Evolutionary conservation across 2,888 invertebrate species (phyloP), one percentile per base, ranked within the genome.

Genomic region (Thymelicus lineola): DNA sequence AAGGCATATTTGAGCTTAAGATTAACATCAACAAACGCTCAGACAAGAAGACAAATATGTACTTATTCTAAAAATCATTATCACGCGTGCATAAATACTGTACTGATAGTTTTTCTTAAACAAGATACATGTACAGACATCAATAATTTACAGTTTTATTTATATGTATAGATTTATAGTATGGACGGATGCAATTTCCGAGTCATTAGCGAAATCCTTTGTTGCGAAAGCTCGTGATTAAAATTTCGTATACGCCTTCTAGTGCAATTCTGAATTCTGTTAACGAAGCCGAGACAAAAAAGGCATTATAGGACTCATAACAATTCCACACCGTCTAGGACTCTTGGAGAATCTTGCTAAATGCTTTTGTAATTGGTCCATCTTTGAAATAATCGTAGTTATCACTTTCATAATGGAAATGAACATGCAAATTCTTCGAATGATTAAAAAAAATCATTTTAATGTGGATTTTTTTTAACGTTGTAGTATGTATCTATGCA

Each of bases 141-240:
- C 28, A 2, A 28, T 3, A 28, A 28, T 2, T 28, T 28, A 20
- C 3, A 28, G 28, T 28, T 28, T 28, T 28, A n/a, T 28, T 28
- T 28, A 28, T 28, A 28, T 28, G 28, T 28, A 28, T 28, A 28
- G 28, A 28, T 28, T 28, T 28, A 28, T 28, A 28, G 9, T 15
- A 61, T 61, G 55, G 17, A 68, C 61, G 45, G 60, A 58, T 58
- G 46, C 55, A 45, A 65, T 57, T 50, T 48, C 63, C 36, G 36
- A 69, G 63, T 69, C 69, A 64, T 69, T 69, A 69, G 69, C 28
- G 53, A 69, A 58, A 58, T 63, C 68, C 57, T 69, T 69, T 69
- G 69, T 63, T 63, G 36, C 36, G 17, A 58, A 46, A 38, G 69
- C 38, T 69, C 63, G 63, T 63, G 63, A 69, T 69, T 63, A 69